These are phyloP conservation scores for Napeogenes inachia DNA, from an alignment of 2,888 invertebrate species.

Conservation along the genomic window DNA sequence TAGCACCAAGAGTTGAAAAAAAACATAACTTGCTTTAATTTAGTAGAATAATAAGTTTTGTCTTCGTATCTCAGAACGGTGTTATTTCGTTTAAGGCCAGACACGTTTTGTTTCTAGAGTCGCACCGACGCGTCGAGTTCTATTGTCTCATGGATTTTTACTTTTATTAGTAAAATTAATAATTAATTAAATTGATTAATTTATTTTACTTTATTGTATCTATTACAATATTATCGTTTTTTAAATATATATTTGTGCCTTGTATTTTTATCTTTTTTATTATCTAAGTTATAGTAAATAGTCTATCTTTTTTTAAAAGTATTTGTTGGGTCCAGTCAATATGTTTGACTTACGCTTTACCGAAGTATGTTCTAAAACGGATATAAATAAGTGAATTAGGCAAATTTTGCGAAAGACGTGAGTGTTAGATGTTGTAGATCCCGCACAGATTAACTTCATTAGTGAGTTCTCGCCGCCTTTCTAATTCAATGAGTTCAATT, in stretches of 20 bases:
- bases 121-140: no score
- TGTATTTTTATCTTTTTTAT: no score
- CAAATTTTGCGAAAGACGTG: slow-evolving; percentile 20
- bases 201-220: no score
- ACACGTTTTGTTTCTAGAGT: no score
- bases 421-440: slow-evolving; percentile 22
- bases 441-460: slow-evolving; percentile 49
- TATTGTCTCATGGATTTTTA: no score
- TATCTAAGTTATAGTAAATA: background rate
- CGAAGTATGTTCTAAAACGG: slow-evolving; percentile 18
- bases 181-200: no score
- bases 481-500: slow-evolving; percentile 46
- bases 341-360: slow-evolving; percentile 1
- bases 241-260: no score
- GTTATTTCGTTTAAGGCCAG: background rate
- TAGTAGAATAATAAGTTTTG: slow-evolving; percentile 21
- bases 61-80: background rate
- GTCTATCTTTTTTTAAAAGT: background rate
- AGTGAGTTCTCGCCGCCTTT: slow-evolving; percentile 42
- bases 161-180: no score
- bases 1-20: slow-evolving; percentile 24
- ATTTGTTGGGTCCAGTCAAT: background rate
- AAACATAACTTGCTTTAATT: slow-evolving; percentile 23
- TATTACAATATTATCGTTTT: no score
- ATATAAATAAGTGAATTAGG: slow-evolving; percentile 24